Evolutionary conservation across 2,888 invertebrate species (phyloP).

Genomic region (Tiliacea aurago): DNA sequence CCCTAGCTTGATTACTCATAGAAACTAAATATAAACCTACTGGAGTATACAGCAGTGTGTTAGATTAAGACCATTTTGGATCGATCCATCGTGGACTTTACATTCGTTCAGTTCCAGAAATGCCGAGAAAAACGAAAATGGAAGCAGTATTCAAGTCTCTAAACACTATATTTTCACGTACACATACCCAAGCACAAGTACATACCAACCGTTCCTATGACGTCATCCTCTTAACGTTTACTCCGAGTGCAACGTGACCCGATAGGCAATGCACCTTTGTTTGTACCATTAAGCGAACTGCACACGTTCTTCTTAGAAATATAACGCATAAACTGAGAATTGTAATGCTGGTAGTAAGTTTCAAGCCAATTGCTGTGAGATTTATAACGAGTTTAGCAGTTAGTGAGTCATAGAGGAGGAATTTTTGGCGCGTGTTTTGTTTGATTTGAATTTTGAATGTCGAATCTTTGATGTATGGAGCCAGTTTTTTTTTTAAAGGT

Average conservation of each 20-base stretch:
- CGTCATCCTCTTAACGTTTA: slow-evolving; percentile 50
- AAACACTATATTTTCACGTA: slow-evolving; percentile 11
- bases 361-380: slow-evolving; percentile 42
- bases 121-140: slow-evolving; percentile 18
- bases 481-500: not conserved
- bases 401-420: slow-evolving; percentile 44
- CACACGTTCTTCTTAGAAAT: slow-evolving; percentile 62
- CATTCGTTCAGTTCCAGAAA: not conserved
- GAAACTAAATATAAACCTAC: not conserved
- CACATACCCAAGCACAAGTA: slow-evolving; percentile 10
- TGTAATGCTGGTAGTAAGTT: slow-evolving; percentile 54
- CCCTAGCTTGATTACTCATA: not conserved
- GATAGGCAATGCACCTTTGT: slow-evolving; percentile 65
- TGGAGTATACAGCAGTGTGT: not conserved
- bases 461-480: not conserved
- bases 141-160: slow-evolving; percentile 5
- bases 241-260: slow-evolving; percentile 63
- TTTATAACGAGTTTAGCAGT: slow-evolving; percentile 28
- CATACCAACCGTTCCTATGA: slow-evolving; percentile 34
- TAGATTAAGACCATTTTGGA: not conserved
- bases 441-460: slow-evolving; percentile 16
- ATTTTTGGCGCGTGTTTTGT: slow-evolving; percentile 31
- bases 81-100: not conserved
- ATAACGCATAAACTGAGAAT: slow-evolving; percentile 57
- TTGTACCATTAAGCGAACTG: slow-evolving; percentile 57